Evolutionary conservation across 2,888 invertebrate genomes (phyloP).

Genomic region (Lobophora halterata): DNA sequence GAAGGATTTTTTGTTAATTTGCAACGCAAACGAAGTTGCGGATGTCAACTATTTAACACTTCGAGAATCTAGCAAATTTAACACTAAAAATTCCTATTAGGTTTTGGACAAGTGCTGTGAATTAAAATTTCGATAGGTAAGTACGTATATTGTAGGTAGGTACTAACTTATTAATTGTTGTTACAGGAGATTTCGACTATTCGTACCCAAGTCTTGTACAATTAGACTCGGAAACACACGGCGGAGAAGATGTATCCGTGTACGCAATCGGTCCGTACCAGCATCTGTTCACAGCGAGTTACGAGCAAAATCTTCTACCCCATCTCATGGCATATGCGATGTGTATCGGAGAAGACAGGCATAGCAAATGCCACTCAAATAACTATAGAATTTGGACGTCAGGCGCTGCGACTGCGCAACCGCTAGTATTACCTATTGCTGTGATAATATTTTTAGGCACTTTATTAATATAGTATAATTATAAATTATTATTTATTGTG

Average conservation of each 20-base stretch:
- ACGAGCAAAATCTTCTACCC: conserved; percentile 89
- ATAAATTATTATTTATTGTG: no score
- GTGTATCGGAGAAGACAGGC: conserved; percentile 81
- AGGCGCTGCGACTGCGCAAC: conserved; percentile 8
- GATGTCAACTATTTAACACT: no score
- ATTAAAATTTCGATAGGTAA: no score
- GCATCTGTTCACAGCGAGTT: conserved; percentile 89
- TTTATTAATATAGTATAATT: conserved; percentile 7
- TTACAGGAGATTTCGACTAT: conserved; percentile 68
- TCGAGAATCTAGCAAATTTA: no score
- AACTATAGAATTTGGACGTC: conserved; percentile 14
- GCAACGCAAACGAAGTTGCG: no score
- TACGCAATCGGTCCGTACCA: conserved; percentile 88
- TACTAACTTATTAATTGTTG: neutral
- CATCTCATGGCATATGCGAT: conserved; percentile 88
- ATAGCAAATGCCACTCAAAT: conserved; percentile 54
- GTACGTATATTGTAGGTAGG: no score
- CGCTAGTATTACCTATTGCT: conserved; percentile 17
- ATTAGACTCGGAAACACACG: conserved; percentile 84
- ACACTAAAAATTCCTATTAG: no score
- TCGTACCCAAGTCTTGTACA: conserved; percentile 83
- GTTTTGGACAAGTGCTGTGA: no score
- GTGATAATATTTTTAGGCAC: conserved; percentile 18
- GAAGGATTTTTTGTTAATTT: no score
- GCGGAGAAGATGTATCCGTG: conserved; percentile 89